Evolutionary conservation across 2,113 vertebrate species (phyloP).

Genomic region (Elephantulus edwardii): DNA sequence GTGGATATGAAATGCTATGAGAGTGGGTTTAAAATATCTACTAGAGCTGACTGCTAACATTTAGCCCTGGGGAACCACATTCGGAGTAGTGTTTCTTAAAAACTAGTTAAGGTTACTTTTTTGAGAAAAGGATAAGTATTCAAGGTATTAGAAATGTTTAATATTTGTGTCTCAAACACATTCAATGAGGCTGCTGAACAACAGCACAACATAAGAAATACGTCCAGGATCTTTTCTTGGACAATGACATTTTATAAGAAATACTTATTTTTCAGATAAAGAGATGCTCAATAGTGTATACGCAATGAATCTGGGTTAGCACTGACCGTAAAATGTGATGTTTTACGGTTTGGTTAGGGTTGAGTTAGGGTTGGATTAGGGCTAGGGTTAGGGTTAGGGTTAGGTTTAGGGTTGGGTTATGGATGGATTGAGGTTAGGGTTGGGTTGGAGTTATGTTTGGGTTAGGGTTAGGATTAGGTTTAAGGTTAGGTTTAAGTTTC

Average conservation of each 20-base stretch:
- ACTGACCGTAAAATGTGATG: neutral
- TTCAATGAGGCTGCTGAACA: neutral
- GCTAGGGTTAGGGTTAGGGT: no score
- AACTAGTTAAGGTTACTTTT: neutral
- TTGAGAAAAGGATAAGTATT: neutral
- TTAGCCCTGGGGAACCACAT: slow-evolving; percentile 1
- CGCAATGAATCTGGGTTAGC: neutral
- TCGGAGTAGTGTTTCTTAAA: neutral
- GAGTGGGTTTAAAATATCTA: neutral
- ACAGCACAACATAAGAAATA: neutral
- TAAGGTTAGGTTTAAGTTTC: no score
- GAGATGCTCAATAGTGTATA: neutral
- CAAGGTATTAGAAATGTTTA: neutral
- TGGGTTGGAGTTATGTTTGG: no score
- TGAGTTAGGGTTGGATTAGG: no score
- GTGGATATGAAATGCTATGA: neutral
- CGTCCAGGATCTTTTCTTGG: neutral
- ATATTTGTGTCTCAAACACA: neutral
- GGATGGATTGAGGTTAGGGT: no score
- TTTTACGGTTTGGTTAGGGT: no score
- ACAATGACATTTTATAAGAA: neutral
- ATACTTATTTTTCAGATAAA: neutral
- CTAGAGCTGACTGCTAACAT: neutral
- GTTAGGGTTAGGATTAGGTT: no score
- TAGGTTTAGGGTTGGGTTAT: no score